Base-by-base conservation (phyloP, 2,888 invertebrate genomes). In the Conus canariensis region DNA sequence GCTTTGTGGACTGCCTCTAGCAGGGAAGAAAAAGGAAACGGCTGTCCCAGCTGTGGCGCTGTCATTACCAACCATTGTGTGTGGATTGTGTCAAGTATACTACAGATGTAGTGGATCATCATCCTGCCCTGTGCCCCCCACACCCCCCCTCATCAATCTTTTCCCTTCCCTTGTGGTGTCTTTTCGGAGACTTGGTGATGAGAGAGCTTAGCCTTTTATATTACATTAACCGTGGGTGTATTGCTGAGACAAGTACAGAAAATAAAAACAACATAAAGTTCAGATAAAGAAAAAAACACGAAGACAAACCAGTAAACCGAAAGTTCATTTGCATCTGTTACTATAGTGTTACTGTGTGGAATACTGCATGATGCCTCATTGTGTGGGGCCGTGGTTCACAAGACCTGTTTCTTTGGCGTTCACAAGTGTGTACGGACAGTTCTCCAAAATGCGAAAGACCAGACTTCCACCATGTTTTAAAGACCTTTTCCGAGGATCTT, bases 111-210 rank as follows among this genome's bases (percentile, higher is more conserved):
- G 56, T 14, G 45, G 45, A 58, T 87, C 64, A 45, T 64, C 64
- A 9, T 45, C 45, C 64, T 64, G 64, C 16, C 64, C 64, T 64
- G 3, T 16, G 12, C 45, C 82, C 82, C 45, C 82, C 82, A 19
- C 12, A 59, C 85, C 5, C 16, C 30, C 22, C 56, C 6, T 25
- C 14, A 85, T 30, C 56, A n/a, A 56, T 58, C 59, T 87, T 58
- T 87, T 87, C n/a, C 87, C 74, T 74, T 87, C 74, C 87, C 87
- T 87, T 74, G 87, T 87, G 87, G 74, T 87, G 74, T 87, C 87
- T 45, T 45, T 87, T 83, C 30, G 87, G 87, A 87, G 74, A 30
- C 74, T 87, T 87, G 87, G 87, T 87, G 87, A 64, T 16, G 64
- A 87, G 87, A 87, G 87, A 87, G 87, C 87, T 87, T 87, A 58